Base-by-base conservation (phyloP, 1,140 invertebrate species). In the Drosophila arawakana region DNA sequence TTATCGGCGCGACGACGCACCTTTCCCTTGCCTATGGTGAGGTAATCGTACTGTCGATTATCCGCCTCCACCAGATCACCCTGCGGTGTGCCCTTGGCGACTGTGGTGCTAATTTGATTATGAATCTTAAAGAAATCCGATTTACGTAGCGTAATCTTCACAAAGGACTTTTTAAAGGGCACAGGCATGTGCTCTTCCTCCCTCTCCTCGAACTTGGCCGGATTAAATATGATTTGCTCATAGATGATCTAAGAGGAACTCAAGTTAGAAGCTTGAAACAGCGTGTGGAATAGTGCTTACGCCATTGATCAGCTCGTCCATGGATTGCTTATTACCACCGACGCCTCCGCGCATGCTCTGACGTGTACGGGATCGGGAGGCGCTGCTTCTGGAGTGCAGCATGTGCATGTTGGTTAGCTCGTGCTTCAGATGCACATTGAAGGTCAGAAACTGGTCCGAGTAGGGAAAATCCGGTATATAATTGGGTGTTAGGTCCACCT, bases 41-140 rank as follows among this genome's bases (percentile, higher is more conserved):
- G 93, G 54, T 94, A 95, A n/a, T 95, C 94, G 60, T 96, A 96
- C 47, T 91, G 89, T 21, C 94, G 93, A 85, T 96, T 96, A 59
- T 95, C 93, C 59, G 93, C 85, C 77, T 95, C 93, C 0, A 94
- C 93, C 0, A 50, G 55, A 13, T 91, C 83, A 25, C 93, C 95
- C 75, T 95, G 94, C 0, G 88, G 54, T 0, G 94, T 94, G 15
- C 93, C 93, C 73, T 94, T 93, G 47, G 95, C 93, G 18, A 92
- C 95, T 0, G 95, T 95, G 44, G 93, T 93, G 62, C 94, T 94
- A 0, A 93, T 93, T 78, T 96, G 88, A 46, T 95, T 94, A 74
- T 95, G 95, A 2, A 96, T 69, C 60, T 95, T 94, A 10, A 93
- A 81, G 0, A 95, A 96, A 25, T 94, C 93, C 0, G 96, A 96